Evolutionary conservation across 2,888 invertebrate genomes (phyloP), one percentile per base, ranked within the genome.

Genomic region (Pegoplata infirma): DNA sequence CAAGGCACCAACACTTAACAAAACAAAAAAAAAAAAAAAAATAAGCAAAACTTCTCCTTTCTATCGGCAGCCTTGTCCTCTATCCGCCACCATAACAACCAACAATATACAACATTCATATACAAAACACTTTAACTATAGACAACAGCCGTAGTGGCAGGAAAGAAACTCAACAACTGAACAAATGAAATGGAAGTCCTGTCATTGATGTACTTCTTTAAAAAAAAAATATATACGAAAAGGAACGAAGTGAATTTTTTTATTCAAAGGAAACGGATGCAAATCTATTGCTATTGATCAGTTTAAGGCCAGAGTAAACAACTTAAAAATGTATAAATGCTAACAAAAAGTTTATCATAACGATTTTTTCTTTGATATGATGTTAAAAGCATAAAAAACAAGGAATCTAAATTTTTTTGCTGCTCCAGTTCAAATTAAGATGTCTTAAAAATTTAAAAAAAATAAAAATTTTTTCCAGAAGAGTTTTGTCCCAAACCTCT

Each of bases 171-270:
- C 6, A 40, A 16, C 28, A 55, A 47, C 19, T 17, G n/a, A 58
- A 44, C 53, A 69, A 78, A 74, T 78, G 61, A 71, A 79, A 75
- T 79, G 51, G 56, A 75, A 75, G 71, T 75, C 55, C 66, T 74
- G 69, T 56, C 69, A 66, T 36, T 61, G 66, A 66, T 79, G 66
- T 75, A 71, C 3, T 61, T 58, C n/a, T 66, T 28, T 28, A 16
- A 59, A 66, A 64, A n/a, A 46, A 32, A 12, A 51, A n/a, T 4
- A 47, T n/a, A 8, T 46, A 58, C 12, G 21, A 58, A 25, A 23
- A 51, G 28, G 44, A 53, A 21, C 21, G 53, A 25, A 59, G 55
- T 32, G 8, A 28, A 5, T 32, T n/a, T n/a, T n/a, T n/a, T 19
- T 3, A 63, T 23, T 59, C 49, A 53, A 28, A 64, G 78, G 74